Evolutionary conservation across 1,140 invertebrate genomes (phyloP).

Genomic region (Drosophila ercepeae): DNA sequence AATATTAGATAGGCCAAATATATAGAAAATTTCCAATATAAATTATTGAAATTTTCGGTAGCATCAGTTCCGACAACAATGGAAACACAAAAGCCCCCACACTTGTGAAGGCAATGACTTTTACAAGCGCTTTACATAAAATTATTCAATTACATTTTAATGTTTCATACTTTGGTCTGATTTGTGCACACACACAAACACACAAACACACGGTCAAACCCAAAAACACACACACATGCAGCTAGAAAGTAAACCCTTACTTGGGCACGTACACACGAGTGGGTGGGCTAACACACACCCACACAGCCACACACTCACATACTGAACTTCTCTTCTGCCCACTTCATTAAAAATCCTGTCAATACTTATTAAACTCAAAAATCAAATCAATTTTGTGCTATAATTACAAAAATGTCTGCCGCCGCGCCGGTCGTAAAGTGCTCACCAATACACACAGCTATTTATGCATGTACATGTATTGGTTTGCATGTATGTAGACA

Average conservation of each 20-base stretch:
- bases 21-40: neutral
- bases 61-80: constrained; percentile 30
- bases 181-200: constrained; percentile 24
- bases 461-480: constrained; percentile 1
- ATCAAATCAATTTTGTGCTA: constrained; percentile 80
- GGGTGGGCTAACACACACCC: constrained; percentile 11
- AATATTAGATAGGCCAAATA: neutral
- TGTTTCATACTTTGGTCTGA: constrained; percentile 44
- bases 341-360: constrained; percentile 79
- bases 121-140: constrained; percentile 35
- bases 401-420: constrained; percentile 80
- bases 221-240: constrained; percentile 3
- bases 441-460: constrained; percentile 34
- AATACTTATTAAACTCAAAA: constrained; percentile 81
- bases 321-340: constrained; percentile 4
- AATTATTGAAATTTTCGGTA: neutral
- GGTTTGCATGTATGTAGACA: too few species aligned
- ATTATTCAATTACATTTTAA: constrained; percentile 62
- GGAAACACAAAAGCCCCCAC: neutral
- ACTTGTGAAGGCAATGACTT: constrained; percentile 19
- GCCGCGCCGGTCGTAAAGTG: constrained; percentile 70
- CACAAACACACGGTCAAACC: too few species aligned
- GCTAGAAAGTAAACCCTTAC: constrained; percentile 12
- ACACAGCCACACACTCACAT: too few species aligned
- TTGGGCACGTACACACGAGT: constrained; percentile 21